Evolutionary conservation across 1,140 invertebrate species (phyloP).

Genomic region (Drosophila simulans): DNA sequence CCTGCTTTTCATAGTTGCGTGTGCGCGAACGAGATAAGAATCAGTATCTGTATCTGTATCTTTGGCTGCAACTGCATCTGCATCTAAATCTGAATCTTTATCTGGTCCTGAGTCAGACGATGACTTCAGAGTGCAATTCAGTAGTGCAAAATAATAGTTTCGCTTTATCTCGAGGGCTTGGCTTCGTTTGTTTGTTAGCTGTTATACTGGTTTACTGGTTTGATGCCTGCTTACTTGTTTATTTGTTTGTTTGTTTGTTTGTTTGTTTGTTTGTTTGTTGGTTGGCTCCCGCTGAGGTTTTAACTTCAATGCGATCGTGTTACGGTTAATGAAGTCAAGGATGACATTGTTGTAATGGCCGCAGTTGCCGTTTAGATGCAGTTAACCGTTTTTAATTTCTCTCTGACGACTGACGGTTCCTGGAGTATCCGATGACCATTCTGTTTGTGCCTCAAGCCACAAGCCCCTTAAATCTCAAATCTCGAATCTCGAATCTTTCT

Average conservation of each 20-base stretch:
- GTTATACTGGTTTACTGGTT: constrained; percentile 13
- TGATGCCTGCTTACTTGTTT: neutral
- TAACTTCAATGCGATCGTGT: constrained; percentile 41
- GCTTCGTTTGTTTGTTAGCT: constrained; percentile 27
- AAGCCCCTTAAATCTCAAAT: neutral
- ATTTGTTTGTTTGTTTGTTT: constrained; percentile 28
- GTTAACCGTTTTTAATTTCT: constrained; percentile 76
- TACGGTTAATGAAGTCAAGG: constrained; percentile 76
- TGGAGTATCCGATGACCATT: constrained; percentile 41
- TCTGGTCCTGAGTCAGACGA: constrained; percentile 16
- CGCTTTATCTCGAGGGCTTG: constrained; percentile 38
- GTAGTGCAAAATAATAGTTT: constrained; percentile 13
- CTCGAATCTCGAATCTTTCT: constrained; percentile 34
- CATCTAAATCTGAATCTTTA: neutral
- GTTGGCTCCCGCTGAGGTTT: constrained; percentile 28
- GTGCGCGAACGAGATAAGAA: no score
- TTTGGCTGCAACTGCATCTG: neutral
- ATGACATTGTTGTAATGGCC: constrained; percentile 66
- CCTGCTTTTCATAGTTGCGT: no score
- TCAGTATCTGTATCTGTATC: constrained; percentile 2
- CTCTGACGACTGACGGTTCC: constrained; percentile 41
- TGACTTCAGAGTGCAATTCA: constrained; percentile 10
- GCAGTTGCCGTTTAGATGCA: constrained; percentile 3
- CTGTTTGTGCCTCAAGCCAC: neutral
- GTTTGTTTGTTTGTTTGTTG: constrained; percentile 3